Evolutionary conservation across 2,113 vertebrate genomes (phyloP).

Genomic region (Lamprologus lemairii): DNA sequence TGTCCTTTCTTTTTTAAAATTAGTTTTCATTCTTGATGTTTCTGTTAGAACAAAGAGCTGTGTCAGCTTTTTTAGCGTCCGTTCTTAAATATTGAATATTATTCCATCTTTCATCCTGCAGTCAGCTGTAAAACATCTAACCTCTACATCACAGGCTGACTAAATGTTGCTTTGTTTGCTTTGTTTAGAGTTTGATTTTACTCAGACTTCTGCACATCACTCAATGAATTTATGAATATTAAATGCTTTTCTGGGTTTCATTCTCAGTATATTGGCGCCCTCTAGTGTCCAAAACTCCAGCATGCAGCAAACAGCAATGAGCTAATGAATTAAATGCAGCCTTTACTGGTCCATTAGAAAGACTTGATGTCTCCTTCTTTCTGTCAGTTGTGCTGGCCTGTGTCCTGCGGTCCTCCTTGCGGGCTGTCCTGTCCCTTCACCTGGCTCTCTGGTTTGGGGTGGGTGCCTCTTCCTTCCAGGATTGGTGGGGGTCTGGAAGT

Average conservation of each 20-base stretch:
- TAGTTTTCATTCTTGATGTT: not conserved
- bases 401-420: not conserved
- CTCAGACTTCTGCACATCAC: not conserved
- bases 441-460: rapidly evolving
- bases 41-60: not conserved
- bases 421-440: rapidly evolving
- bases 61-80: not conserved
- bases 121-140: not conserved
- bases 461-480: not conserved
- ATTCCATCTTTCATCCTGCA: not conserved
- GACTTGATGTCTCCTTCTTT: not conserved
- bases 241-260: rapidly evolving
- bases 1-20: not conserved
- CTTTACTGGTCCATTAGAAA: not conserved
- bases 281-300: not conserved
- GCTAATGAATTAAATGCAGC: not conserved
- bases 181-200: not conserved
- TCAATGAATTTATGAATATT: not conserved
- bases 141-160: not conserved
- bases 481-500: rapidly evolving
- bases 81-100: rapidly evolving
- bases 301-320: not conserved
- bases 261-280: not conserved
- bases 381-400: rapidly evolving
- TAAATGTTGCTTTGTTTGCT: not conserved